Base-by-base conservation (phyloP, 2,797 vertebrate genomes). In the Eptatretus atami region DNA sequence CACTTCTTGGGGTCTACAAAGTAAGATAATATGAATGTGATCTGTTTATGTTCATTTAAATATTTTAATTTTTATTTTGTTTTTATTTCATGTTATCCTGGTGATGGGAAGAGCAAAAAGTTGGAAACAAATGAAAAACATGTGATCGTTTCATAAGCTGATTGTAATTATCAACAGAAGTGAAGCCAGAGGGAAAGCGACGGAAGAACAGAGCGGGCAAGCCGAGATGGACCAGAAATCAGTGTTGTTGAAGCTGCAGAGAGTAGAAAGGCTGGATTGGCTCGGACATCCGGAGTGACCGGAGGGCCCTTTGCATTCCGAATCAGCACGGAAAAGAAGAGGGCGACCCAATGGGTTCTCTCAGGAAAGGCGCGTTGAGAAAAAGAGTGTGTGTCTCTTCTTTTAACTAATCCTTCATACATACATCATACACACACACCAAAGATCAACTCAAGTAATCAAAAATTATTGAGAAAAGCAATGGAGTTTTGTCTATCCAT, bases 181-280 rank as follows among this genome's bases (percentile, higher is more conserved):
- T 25, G 25, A 61, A 61, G 25, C 57, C 12, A 9, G 57, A 61
- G 57, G n/a, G 9, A 25, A 61, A 61, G 12, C 57, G 57, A n/a
- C 57, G 57, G 57, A n/a, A n/a, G 57, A 25, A n/a, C 57, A n/a
- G 57, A 61, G 1, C 57, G 57, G 9, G 12, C 57, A 25, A n/a
- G 57, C 57, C n/a, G 57, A 61, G 57, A 61, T 61, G n/a, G 57
- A n/a, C 25, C n/a, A n/a, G 57, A 25, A n/a, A n/a, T 25, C n/a
- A n/a, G 57, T 25, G n/a, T n/a, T 25, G 57, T n/a, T n/a, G 57
- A 61, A 61, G n/a, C 57, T n/a, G n/a, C 57, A 25, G 57, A 61
- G n/a, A 25, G n/a, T n/a, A n/a, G 57, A n/a, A 61, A 61, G 57
- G 31, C 31, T 44, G 31, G 31, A 8, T 44, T 44, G 31, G 31